phyloP scores from a whole-genome alignment of 2,888 invertebrate species.

The Standfussiana lucernea region DNA sequence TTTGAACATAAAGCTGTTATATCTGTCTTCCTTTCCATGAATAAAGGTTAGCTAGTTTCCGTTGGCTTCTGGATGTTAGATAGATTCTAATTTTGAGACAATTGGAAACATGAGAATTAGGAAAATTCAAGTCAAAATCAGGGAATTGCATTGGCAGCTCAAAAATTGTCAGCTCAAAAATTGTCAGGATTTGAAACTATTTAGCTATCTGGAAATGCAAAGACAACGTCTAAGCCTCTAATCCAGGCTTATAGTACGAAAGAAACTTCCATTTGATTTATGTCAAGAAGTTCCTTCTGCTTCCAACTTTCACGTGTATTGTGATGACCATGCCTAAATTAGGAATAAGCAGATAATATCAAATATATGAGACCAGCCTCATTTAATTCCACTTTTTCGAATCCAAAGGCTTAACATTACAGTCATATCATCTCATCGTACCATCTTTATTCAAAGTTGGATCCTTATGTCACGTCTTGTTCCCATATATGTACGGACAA shows the following conservation, averaged over 20 bases:
- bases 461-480: constrained; percentile 60
- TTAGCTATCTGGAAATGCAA: neutral
- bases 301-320: neutral
- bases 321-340: neutral
- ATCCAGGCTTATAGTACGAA: neutral
- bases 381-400: constrained; percentile 1
- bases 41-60: neutral
- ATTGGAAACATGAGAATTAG: neutral
- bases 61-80: neutral
- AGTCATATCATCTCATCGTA: constrained; percentile 18
- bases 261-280: neutral
- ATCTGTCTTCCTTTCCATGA: constrained; percentile 56
- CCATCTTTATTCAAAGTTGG: constrained; percentile 47
- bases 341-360: neutral
- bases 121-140: neutral
- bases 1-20: constrained; percentile 63
- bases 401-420: constrained; percentile 13
- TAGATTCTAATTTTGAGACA: neutral
- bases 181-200: neutral
- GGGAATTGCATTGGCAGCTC: neutral
- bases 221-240: neutral
- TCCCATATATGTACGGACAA: constrained; percentile 57
- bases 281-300: neutral
- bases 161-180: neutral
- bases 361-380: neutral